Evolutionary conservation across 2,888 invertebrate genomes (phyloP).

Genomic region (Marronus borbonicus): DNA sequence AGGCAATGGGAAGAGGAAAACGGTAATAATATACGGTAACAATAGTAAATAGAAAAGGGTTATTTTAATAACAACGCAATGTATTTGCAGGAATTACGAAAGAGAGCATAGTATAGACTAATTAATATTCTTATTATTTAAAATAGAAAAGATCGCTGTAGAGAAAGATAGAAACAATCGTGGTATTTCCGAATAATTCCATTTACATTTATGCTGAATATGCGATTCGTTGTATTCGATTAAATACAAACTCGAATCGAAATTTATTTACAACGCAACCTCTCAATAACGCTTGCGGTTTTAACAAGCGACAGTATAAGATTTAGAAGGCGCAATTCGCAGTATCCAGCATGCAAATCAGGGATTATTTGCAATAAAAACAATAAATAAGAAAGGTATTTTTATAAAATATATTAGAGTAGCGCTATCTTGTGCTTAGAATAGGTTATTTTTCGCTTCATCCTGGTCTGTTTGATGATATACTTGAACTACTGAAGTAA

Average conservation of each 20-base stretch:
- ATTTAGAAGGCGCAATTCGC: neutral
- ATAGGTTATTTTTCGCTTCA: constrained; percentile 49
- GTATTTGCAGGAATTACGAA: too few species aligned
- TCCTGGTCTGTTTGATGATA: constrained; percentile 56
- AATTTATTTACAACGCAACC: constrained; percentile 3
- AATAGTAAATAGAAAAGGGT: too few species aligned
- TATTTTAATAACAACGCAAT: too few species aligned
- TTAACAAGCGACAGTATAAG: neutral
- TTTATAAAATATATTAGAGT: constrained; percentile 15
- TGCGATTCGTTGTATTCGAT: constrained; percentile 36
- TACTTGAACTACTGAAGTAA: constrained; percentile 64
- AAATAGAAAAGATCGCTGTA: neutral
- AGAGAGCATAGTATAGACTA: neutral
- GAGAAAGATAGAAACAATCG: neutral
- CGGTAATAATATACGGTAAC: too few species aligned
- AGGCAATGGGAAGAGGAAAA: neutral
- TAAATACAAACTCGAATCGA: neutral
- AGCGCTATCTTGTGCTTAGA: neutral
- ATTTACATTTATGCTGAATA: constrained; percentile 15
- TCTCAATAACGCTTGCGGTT: constrained; percentile 7
- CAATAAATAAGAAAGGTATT: constrained; percentile 22
- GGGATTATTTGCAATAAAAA: constrained; percentile 12
- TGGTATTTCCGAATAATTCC: constrained; percentile 9
- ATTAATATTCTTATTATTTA: neutral
- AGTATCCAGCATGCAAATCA: constrained; percentile 5